Percentiles rank a stretch among this genome's conserved stretches.
Conservation (phyloP, 2,888 invertebrate genomes). For the Eupithecia abbreviata region DNA sequence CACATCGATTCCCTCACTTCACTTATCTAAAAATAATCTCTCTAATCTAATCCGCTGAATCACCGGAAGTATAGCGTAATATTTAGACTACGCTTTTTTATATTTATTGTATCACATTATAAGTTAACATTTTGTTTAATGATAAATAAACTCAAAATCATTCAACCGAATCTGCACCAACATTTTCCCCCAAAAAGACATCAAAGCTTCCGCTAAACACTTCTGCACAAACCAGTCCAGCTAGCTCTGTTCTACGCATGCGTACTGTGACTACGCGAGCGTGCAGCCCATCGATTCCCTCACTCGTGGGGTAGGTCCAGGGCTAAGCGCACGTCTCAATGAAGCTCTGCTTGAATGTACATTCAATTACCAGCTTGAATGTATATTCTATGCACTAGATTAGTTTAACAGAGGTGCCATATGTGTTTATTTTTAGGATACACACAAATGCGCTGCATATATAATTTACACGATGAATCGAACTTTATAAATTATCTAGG, state of each 20-base stretch:
- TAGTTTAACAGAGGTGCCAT: background rate
- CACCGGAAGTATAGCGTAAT: too few relatives aligned
- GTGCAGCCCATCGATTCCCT: slow-evolving; percentile 66
- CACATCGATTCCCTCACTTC: too few relatives aligned
- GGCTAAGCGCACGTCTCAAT: slow-evolving; percentile 62
- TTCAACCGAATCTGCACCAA: too few relatives aligned
- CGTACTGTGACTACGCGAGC: slow-evolving; percentile 69
- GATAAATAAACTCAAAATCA: too few relatives aligned
- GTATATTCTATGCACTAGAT: background rate
- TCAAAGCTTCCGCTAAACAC: background rate
- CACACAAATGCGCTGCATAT: background rate
- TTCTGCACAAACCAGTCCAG: slow-evolving; percentile 19
- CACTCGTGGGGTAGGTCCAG: slow-evolving; percentile 78
- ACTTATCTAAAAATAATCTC: too few relatives aligned
- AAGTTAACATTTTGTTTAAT: too few relatives aligned
- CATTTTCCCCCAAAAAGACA: background rate
- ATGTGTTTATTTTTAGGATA: background rate
- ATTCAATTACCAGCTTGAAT: slow-evolving; percentile 5
- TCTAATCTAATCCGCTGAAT: too few relatives aligned
- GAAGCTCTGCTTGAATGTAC: slow-evolving; percentile 51
- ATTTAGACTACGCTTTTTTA: too few relatives aligned
- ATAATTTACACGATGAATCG: background rate
- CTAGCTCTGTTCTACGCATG: slow-evolving; percentile 51
- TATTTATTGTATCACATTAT: too few relatives aligned
- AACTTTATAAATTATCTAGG: background rate